Evolutionary conservation across 1,140 invertebrate species (phyloP).

Genomic region (Bombus fervidus): DNA sequence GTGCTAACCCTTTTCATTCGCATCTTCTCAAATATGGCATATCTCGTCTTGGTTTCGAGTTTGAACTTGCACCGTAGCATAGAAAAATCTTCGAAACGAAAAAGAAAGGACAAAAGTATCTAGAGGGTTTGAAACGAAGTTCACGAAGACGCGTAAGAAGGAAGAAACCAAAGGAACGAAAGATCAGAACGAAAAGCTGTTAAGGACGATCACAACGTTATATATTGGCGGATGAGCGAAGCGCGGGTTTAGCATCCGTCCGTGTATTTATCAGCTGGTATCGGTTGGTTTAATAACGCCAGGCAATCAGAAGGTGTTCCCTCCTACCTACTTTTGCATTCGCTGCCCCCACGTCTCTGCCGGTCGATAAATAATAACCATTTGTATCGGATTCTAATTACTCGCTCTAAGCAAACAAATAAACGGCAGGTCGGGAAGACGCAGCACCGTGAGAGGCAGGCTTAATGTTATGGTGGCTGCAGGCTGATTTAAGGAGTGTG

Average conservation of each 20-base stretch:
- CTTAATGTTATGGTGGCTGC: slow-evolving; percentile 76
- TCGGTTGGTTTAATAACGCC: slow-evolving; percentile 77
- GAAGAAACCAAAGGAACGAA: neutral
- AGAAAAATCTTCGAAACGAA: too few species aligned
- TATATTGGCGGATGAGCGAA: slow-evolving; percentile 50
- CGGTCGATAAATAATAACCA: slow-evolving; percentile 80
- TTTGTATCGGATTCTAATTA: slow-evolving; percentile 83
- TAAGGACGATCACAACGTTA: slow-evolving; percentile 47
- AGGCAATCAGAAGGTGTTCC: slow-evolving; percentile 73
- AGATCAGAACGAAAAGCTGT: neutral
- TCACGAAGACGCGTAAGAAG: neutral
- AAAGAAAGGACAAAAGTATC: too few species aligned
- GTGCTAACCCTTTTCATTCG: neutral
- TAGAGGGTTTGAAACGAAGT: neutral
- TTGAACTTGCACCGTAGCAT: too few species aligned
- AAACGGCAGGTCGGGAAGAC: slow-evolving; percentile 67
- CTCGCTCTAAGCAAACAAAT: slow-evolving; percentile 82
- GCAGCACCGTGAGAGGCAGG: slow-evolving; percentile 60
- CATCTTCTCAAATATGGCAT: neutral
- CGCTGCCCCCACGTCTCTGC: slow-evolving; percentile 7
- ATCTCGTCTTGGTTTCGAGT: neutral
- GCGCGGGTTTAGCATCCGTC: slow-evolving; percentile 35
- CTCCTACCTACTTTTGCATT: slow-evolving; percentile 33
- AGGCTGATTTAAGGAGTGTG: slow-evolving; percentile 82
- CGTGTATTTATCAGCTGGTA: slow-evolving; percentile 69